Percentiles rank a stretch among this genome's conserved stretches.
phyloP scores from a whole-genome alignment of 2,113 vertebrate species.

The Chroicocephalus ridibundus region DNA sequence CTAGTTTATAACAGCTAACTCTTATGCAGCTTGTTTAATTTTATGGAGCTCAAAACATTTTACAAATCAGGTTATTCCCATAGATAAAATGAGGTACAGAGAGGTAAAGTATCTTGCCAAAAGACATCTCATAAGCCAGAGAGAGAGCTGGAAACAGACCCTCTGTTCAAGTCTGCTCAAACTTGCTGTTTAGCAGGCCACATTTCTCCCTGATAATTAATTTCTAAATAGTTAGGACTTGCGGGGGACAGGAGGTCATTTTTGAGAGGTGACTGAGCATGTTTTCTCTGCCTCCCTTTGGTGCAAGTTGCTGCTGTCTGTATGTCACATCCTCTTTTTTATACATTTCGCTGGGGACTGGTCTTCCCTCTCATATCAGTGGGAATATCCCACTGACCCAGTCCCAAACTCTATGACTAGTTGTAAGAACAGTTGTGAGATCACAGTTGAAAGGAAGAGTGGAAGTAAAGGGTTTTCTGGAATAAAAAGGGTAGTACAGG shows the following conservation, averaged over 20 bases:
- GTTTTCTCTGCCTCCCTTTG: neutral
- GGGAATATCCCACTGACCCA: neutral
- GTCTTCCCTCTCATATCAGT: neutral
- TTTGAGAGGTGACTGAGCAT: neutral
- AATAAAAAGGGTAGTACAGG: neutral
- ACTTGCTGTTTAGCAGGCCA: neutral
- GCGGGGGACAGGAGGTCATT: accelerated
- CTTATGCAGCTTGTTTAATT: neutral
- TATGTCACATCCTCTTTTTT: neutral
- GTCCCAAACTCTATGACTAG: neutral
- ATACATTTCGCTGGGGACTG: neutral
- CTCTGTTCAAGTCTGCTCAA: neutral
- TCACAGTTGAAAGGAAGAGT: neutral
- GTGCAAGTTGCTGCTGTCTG: neutral
- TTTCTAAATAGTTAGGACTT: neutral
- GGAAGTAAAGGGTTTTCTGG: neutral
- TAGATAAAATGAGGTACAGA: neutral
- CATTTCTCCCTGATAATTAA: neutral
- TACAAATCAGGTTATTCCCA: neutral
- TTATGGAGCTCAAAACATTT: neutral
- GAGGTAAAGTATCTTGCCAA: neutral
- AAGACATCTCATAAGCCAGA: neutral
- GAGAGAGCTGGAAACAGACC: neutral
- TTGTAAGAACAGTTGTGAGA: neutral
- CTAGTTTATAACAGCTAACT: neutral